These are phyloP conservation scores for Leptocoma aspasia DNA, from an alignment of 2,113 vertebrate genomes.

Conservation along the genomic window DNA sequence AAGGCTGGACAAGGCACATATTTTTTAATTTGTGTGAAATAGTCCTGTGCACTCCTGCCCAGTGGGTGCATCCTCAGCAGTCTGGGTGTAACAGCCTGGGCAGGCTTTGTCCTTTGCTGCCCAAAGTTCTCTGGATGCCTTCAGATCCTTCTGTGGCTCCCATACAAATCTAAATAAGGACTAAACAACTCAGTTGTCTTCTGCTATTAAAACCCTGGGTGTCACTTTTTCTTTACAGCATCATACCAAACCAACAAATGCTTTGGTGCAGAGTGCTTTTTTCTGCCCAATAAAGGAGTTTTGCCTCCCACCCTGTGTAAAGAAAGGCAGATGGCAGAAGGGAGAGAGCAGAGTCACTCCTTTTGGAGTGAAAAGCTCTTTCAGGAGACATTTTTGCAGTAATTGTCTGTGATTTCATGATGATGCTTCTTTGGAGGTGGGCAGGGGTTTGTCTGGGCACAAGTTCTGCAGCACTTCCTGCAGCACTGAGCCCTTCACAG, in stretches of 20 bases:
- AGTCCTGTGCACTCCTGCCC: not conserved
- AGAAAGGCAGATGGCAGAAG: not conserved
- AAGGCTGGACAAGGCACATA: not conserved
- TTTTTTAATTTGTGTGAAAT: not conserved
- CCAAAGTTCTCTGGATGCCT: not conserved
- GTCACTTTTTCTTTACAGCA: not conserved
- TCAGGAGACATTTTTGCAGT: not conserved
- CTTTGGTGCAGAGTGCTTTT: not conserved
- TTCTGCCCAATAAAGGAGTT: not conserved
- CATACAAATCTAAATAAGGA: not conserved
- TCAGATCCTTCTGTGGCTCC: not conserved
- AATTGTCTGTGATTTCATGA: not conserved
- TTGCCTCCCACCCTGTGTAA: not conserved
- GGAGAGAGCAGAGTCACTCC: not conserved
- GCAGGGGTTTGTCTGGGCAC: not conserved
- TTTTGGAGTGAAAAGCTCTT: not conserved
- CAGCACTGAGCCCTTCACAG: not conserved
- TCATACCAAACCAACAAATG: not conserved
- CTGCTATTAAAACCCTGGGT: not conserved
- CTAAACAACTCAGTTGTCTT: not conserved
- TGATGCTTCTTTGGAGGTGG: not conserved
- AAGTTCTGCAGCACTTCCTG: not conserved
- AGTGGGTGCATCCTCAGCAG: not conserved
- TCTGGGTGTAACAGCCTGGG: not conserved
- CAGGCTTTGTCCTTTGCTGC: not conserved